Percentiles rank a stretch among this genome's conserved stretches.
These are phyloP conservation scores for Anguilla japonica DNA, from an alignment of 2,113 vertebrate species.

Conservation along the genomic window DNA sequence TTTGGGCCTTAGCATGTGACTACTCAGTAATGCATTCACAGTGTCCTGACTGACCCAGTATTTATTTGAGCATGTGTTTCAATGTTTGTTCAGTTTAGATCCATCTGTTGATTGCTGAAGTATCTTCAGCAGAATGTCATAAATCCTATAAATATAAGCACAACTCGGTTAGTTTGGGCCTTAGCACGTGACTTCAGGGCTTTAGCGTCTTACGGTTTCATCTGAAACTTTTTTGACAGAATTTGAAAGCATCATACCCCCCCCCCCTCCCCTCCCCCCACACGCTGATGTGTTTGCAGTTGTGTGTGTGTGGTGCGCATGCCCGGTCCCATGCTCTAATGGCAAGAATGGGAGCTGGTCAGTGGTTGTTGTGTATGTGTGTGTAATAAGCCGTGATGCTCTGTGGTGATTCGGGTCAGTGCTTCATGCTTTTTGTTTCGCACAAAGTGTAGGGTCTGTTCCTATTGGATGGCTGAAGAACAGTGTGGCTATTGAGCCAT, in stretches of 20 bases:
- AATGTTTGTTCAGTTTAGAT: no score
- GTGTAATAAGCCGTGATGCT: constrained; percentile 38
- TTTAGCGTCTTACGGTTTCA: constrained; percentile 23
- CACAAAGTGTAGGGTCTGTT: constrained; percentile 46
- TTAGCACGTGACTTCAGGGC: constrained; percentile 40
- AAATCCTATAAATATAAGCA: no score
- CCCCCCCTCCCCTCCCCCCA: no score
- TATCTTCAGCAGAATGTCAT: no score
- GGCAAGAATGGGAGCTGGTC: not conserved
- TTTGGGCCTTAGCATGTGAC: constrained; percentile 45
- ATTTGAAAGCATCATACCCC: not conserved
- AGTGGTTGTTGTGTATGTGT: constrained; percentile 20
- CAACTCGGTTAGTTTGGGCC: constrained; percentile 32
- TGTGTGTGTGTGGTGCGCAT: no score
- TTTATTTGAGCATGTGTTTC: no score
- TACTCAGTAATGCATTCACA: not conserved
- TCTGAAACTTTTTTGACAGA: not conserved
- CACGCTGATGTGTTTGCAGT: no score
- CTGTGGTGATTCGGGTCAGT: constrained; percentile 37
- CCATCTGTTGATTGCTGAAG: no score
- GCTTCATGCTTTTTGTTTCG: constrained; percentile 14
- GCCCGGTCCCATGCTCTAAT: not conserved
- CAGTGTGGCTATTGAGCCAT: constrained; percentile 38
- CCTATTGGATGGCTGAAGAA: constrained; percentile 35
- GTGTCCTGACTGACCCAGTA: no score